Evolutionary conservation across 2,797 vertebrate genomes (phyloP).

Genomic region (Pseudomugil tenellus): DNA sequence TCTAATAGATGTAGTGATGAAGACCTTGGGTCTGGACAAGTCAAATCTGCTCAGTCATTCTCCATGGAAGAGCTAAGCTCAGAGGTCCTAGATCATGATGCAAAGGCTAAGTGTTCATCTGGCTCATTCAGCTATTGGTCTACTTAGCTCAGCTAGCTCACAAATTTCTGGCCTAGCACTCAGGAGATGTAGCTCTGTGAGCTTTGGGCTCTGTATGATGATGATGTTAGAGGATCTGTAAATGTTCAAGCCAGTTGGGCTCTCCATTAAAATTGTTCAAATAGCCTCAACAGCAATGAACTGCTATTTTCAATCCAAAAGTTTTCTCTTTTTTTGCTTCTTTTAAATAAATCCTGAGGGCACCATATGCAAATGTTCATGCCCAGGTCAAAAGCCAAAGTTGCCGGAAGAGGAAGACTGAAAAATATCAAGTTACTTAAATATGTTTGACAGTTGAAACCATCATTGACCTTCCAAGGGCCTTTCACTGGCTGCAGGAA

Average conservation of each 20-base stretch:
- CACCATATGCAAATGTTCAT: constrained; percentile 59
- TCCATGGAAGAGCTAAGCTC: no score
- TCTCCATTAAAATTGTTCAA: constrained; percentile 9
- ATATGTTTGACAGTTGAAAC: constrained; percentile 80
- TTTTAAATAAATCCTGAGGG: constrained; percentile 57
- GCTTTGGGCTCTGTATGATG: background rate
- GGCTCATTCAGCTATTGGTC: no score
- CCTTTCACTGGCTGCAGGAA: constrained; percentile 76
- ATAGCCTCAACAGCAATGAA: background rate
- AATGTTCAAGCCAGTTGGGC: background rate
- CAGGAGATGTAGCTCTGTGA: no score
- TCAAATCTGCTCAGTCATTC: no score
- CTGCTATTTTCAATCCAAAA: constrained; percentile 11
- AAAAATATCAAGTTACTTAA: constrained; percentile 66
- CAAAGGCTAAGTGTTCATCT: no score
- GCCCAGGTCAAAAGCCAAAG: constrained; percentile 64
- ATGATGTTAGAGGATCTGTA: background rate
- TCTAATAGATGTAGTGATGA: no score
- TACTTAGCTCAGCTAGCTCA: no score
- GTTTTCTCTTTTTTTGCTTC: background rate
- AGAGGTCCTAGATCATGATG: no score
- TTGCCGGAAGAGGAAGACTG: constrained; percentile 59
- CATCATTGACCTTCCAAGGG: constrained; percentile 80
- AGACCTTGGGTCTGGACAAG: no score
- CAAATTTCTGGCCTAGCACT: no score